These are phyloP conservation scores for Trimorus sp. DNA, from an alignment of 2,888 invertebrate species.

Conservation along the genomic window DNA sequence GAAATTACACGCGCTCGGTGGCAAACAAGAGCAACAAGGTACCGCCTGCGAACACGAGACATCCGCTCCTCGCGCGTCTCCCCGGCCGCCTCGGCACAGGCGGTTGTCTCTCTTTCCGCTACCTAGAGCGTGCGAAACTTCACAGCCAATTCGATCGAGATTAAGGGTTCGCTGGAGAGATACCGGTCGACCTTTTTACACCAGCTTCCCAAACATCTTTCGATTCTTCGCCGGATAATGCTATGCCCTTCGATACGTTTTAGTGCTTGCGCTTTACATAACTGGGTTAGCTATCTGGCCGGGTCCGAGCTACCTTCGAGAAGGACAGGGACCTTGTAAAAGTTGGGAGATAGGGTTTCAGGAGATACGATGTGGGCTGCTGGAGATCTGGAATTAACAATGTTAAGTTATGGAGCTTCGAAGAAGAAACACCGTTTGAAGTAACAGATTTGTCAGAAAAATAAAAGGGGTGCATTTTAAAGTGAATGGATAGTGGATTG, in stretches of 20 bases:
- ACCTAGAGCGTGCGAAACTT: constrained; percentile 77
- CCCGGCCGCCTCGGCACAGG: constrained; percentile 43
- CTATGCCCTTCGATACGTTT: constrained; percentile 31
- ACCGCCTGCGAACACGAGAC: constrained; percentile 75
- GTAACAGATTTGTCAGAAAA: too few relatives aligned
- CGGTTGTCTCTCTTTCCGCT: constrained; percentile 65
- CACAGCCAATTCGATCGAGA: constrained; percentile 70
- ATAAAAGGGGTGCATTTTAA: too few relatives aligned
- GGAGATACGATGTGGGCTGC: too few relatives aligned
- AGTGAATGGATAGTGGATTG: too few relatives aligned
- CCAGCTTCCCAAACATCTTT: constrained; percentile 60
- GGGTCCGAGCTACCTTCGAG: too few relatives aligned
- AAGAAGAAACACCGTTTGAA: too few relatives aligned
- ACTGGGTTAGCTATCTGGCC: constrained; percentile 39
- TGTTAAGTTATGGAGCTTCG: too few relatives aligned
- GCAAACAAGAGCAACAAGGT: constrained; percentile 81
- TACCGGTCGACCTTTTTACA: constrained; percentile 59
- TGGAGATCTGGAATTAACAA: too few relatives aligned
- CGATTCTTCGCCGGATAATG: constrained; percentile 57
- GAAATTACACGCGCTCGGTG: constrained; percentile 81
- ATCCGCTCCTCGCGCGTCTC: constrained; percentile 55
- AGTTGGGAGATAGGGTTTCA: too few relatives aligned
- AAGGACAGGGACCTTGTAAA: too few relatives aligned
- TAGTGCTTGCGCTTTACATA: constrained; percentile 51
- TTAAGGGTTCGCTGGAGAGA: constrained; percentile 55